Conservation (phyloP, 2,113 vertebrate species). For the Oreochromis spilurus region DNA sequence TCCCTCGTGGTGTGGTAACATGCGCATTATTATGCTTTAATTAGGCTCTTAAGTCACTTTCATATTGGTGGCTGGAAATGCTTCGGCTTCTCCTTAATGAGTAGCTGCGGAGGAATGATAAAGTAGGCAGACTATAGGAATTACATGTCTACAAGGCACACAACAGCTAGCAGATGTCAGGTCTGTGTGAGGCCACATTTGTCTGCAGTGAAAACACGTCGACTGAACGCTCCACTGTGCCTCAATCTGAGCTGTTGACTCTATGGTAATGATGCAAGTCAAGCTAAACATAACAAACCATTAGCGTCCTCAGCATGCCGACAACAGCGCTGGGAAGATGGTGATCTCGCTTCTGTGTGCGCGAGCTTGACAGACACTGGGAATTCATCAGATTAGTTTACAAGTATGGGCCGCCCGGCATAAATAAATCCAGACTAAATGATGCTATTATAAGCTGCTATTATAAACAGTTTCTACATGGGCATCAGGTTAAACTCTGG, state of each 20-base stretch:
- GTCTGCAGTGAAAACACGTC: conserved; percentile 51
- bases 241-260: conserved; percentile 68
- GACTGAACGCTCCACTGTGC: conserved; percentile 57
- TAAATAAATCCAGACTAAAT: conserved; percentile 12
- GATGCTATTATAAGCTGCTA: not conserved
- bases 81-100: not conserved
- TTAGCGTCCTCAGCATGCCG: conserved; percentile 57
- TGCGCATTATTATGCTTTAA: not conserved
- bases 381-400: conserved; percentile 53
- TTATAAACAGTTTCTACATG: not conserved
- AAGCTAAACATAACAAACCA: conserved; percentile 72
- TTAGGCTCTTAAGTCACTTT: not conserved
- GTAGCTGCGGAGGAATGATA: conserved; percentile 19
- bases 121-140: conserved; percentile 38
- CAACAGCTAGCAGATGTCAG: conserved; percentile 65
- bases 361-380: conserved; percentile 10
- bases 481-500: not conserved
- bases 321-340: conserved; percentile 37
- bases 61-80: not conserved
- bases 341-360: conserved; percentile 23
- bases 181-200: conserved; percentile 64
- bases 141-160: conserved; percentile 54
- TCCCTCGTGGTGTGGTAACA: not conserved
- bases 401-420: not conserved
- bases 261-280: conserved; percentile 71